phyloP scores from a whole-genome alignment of 2,888 invertebrate species.

The Stenolophus ochropezus region DNA sequence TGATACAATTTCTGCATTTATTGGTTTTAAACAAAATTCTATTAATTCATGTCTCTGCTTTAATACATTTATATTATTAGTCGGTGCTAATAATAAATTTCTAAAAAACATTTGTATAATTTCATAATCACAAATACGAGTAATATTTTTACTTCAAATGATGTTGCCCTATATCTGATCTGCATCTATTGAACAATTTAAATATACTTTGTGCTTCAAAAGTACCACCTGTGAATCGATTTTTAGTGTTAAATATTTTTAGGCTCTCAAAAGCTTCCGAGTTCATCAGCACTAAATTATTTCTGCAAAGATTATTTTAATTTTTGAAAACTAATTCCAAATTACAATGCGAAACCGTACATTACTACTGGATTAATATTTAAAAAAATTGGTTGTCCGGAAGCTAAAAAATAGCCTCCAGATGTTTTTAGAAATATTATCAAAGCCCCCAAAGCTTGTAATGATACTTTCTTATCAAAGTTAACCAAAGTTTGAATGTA shows the following conservation, averaged over 20 bases:
- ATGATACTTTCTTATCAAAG: conserved; percentile 78
- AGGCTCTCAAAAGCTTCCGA: conserved; percentile 83
- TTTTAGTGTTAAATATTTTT: conserved; percentile 83
- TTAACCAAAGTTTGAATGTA: conserved; percentile 80
- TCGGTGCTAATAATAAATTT: conserved; percentile 83
- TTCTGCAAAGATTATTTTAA: conserved; percentile 72
- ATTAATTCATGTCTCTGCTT: conserved; percentile 82
- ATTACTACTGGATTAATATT: conserved; percentile 77
- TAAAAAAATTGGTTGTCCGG: conserved; percentile 74
- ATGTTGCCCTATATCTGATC: conserved; percentile 12
- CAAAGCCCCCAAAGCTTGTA: conserved; percentile 83
- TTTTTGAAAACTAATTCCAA: background rate
- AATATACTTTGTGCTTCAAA: conserved; percentile 85
- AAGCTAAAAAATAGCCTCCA: conserved; percentile 75
- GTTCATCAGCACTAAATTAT: conserved; percentile 82
- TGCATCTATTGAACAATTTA: conserved; percentile 75
- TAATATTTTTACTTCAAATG: conserved; percentile 42
- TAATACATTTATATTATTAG: conserved; percentile 77
- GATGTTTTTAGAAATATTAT: conserved; percentile 82
- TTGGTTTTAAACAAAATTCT: conserved; percentile 79
- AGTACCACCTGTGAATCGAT: conserved; percentile 85
- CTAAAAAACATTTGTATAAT: conserved; percentile 70
- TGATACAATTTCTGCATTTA: conserved; percentile 78
- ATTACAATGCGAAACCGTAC: conserved; percentile 72
- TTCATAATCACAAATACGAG: background rate